phyloP scores from a whole-genome alignment of 1,140 invertebrate genomes.

The Zaprionus inermis region DNA sequence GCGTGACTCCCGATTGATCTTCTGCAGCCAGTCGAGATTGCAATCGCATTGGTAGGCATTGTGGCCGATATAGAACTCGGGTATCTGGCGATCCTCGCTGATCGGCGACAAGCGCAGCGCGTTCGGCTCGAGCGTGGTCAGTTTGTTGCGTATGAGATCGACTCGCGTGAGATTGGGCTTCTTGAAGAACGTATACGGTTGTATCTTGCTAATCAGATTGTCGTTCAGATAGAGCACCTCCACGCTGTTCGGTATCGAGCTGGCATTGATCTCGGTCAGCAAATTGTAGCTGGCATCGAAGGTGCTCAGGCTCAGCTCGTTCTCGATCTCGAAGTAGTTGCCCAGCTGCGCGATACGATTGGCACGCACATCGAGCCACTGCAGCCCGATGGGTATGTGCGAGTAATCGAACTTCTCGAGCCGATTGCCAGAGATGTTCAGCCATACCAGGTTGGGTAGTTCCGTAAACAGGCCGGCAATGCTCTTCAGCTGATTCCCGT shows the following conservation, averaged over 20 bases:
- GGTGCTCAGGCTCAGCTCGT: constrained; percentile 91
- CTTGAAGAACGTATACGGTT: constrained; percentile 96
- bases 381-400: constrained; percentile 93
- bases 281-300: constrained; percentile 94
- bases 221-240: constrained; percentile 93
- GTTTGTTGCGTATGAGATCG: constrained; percentile 93
- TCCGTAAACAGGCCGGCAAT: constrained; percentile 94
- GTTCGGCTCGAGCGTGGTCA: constrained; percentile 93
- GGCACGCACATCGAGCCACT: constrained; percentile 95
- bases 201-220: constrained; percentile 94
- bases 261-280: constrained; percentile 93
- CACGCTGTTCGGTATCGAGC: constrained; percentile 93
- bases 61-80: constrained; percentile 95
- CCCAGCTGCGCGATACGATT: constrained; percentile 94
- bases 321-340: constrained; percentile 95
- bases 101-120: constrained; percentile 93
- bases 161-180: constrained; percentile 95
- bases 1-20: constrained; percentile 89
- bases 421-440: constrained; percentile 96
- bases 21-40: constrained; percentile 89
- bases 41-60: constrained; percentile 97
- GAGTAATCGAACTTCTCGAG: constrained; percentile 96
- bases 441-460: constrained; percentile 93
- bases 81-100: constrained; percentile 90
- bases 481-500: constrained; percentile 94